Evolutionary conservation across 2,113 vertebrate species (phyloP).

Genomic region (Cynopterus brachyotis): DNA sequence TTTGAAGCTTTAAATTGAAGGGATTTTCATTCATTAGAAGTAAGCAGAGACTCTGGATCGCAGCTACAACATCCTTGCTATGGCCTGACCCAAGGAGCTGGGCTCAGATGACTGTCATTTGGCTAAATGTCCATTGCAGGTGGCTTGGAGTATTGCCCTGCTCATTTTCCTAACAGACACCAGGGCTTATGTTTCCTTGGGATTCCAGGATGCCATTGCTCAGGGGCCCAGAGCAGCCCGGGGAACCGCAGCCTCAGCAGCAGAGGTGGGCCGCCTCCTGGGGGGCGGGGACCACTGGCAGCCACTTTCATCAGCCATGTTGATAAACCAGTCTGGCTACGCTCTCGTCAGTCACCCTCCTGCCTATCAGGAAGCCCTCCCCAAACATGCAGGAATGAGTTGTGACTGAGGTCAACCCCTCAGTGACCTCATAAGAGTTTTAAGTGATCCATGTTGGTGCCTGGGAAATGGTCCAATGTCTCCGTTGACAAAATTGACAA

Average conservation of each 20-base stretch:
- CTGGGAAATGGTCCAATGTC: neutral
- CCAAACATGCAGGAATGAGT: neutral
- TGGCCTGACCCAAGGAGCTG: neutral
- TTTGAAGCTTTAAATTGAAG: neutral
- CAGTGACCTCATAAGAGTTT: neutral
- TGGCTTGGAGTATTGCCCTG: constrained; percentile 44
- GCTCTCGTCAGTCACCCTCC: neutral
- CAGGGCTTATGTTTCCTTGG: constrained; percentile 58
- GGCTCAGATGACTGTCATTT: neutral
- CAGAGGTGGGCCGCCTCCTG: neutral
- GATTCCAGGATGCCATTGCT: neutral
- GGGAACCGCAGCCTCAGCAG: neutral
- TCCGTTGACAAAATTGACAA: neutral
- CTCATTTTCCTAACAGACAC: constrained; percentile 63
- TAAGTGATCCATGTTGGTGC: neutral
- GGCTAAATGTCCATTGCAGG: constrained; percentile 7
- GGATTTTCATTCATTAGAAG: constrained; percentile 54
- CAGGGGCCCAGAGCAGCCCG: neutral
- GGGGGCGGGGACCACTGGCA: fast-evolving
- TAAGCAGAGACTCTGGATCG: neutral
- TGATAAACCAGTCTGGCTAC: fast-evolving
- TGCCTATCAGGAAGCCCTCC: neutral
- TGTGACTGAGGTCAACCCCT: neutral
- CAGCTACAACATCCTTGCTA: neutral
- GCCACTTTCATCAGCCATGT: fast-evolving